phyloP scores from a whole-genome alignment of 2,888 invertebrate species.

The Ceriagrion tenellum region DNA sequence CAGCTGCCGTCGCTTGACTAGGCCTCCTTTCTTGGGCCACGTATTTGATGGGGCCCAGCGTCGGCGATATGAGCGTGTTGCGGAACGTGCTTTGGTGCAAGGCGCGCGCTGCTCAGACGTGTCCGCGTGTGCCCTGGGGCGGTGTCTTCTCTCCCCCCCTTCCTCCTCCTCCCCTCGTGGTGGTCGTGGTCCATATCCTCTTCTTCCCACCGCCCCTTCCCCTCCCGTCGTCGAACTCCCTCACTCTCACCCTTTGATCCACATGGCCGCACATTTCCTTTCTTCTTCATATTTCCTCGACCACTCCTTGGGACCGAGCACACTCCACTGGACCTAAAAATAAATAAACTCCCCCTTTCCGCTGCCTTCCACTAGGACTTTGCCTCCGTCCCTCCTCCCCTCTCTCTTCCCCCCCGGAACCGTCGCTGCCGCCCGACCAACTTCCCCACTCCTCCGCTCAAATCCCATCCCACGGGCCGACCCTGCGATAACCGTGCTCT shows the following conservation, averaged over 20 bases:
- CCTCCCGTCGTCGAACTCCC: background rate
- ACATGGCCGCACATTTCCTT: background rate
- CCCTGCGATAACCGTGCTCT: background rate
- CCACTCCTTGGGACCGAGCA: background rate
- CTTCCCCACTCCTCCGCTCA: background rate
- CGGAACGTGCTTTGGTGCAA: background rate
- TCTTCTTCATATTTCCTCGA: conserved; percentile 33
- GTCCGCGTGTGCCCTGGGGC: background rate
- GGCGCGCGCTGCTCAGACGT: background rate
- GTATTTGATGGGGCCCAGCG: background rate
- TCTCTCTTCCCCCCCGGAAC: background rate
- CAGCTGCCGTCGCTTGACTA: background rate
- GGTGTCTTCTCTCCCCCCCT: background rate
- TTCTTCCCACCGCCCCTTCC: background rate
- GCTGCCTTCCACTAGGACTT: too few relatives aligned
- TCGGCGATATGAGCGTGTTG: background rate
- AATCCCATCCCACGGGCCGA: background rate
- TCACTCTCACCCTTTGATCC: background rate
- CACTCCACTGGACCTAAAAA: conserved; percentile 42
- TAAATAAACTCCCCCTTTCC: conserved; percentile 11
- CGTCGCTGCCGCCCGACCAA: background rate
- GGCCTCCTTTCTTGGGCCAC: background rate
- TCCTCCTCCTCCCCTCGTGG: background rate
- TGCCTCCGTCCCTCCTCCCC: background rate
- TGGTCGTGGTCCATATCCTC: too few relatives aligned